Conservation (phyloP, 2,797 vertebrate genomes). For the Smutsia gigantea region DNA sequence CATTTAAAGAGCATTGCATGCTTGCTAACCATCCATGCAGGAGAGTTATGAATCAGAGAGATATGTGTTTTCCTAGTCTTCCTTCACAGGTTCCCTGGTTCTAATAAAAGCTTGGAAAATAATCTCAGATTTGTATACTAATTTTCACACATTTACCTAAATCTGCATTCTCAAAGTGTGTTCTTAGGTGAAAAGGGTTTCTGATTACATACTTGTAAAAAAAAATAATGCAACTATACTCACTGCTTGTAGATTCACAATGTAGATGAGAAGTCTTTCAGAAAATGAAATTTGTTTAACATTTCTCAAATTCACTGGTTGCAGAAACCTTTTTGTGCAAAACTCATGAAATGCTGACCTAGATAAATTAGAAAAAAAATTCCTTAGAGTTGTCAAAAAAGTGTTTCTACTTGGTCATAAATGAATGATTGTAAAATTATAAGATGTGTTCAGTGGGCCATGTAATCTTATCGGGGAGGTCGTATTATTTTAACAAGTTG, state of each 20-base stretch:
- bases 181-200: not conserved
- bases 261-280: not conserved
- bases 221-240: not conserved
- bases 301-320: constrained; percentile 32
- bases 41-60: not conserved
- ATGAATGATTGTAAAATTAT: constrained; percentile 29
- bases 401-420: not conserved
- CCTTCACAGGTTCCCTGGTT: not conserved
- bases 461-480: not conserved
- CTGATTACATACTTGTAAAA: not conserved
- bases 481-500: not conserved
- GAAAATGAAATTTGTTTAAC: constrained; percentile 20
- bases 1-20: not conserved
- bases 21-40: not conserved
- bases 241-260: constrained; percentile 27
- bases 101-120: constrained; percentile 10
- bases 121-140: not conserved
- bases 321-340: not conserved
- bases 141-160: not conserved
- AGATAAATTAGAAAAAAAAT: constrained; percentile 53
- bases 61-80: not conserved
- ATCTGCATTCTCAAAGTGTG: not conserved
- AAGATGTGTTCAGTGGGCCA: not conserved
- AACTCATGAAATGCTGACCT: constrained; percentile 35
- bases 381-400: constrained; percentile 7